Evolutionary conservation across 2,797 vertebrate species (phyloP), one percentile per base, ranked within the genome.

Genomic region (Netta rufina): DNA sequence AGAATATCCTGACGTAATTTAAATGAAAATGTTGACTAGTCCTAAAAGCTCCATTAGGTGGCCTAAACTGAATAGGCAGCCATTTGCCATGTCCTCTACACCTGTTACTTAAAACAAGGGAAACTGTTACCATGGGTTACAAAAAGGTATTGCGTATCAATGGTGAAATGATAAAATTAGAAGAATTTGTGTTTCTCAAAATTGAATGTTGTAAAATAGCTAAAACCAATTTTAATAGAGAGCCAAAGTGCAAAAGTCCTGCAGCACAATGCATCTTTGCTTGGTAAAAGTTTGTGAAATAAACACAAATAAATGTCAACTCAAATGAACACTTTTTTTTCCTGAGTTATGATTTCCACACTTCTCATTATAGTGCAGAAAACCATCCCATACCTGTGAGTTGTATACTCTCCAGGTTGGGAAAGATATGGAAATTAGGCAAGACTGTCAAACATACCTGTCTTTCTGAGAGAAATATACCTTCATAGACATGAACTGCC

Each of bases 1-100:
- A 82, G 64, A 89, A 91, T 84, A 93, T 61, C n/a, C 36, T 65
- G 41, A 20, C 6, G 2, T 80, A 83, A 93, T 90, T 93, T 65
- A 77, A 94, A 85, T 84, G 36, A 96, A 89, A 95, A 87, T 77
- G 53, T 93, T 91, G 82, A 82, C 87, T 91, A 61, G 74, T 36
- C 79, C 83, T 96, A 64, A 93, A 92, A 95, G 79, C 71, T 95
- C 67, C 74, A 82, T 89, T 88, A 86, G 56, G 56, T 53, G 67
- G 30, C 73, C 74, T 71, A 84, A 84, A 56, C 41, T 75, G 74
- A 91, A 88, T 28, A 86, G 45, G 11, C 27, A 94, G 56, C n/a
- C 49, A 82, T 92, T 95, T 89, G 43, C 51, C 76, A 61, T 56
- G 64, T 84, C 77, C 70, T 90, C 6, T 4, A 91, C 89, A 94